Conservation (phyloP, 2,113 vertebrate species). For the Carollia perspicillata region DNA sequence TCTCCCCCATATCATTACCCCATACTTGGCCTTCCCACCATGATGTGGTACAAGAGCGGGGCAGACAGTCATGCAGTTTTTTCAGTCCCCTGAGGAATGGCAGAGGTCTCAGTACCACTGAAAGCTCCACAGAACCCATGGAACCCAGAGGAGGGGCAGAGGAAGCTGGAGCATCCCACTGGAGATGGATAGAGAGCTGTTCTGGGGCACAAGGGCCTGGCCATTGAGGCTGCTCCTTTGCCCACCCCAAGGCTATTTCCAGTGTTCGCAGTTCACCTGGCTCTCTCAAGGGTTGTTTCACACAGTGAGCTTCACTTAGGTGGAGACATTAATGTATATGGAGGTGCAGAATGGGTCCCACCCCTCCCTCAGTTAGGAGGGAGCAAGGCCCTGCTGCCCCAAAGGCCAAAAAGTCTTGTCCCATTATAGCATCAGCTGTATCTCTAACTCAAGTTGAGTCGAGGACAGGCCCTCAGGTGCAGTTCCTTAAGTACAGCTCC, state of each 20-base stretch:
- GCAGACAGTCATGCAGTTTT: fast-evolving
- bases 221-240: too few species aligned
- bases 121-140: background rate
- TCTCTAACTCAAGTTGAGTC: background rate
- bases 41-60: background rate
- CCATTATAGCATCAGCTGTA: background rate
- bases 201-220: background rate
- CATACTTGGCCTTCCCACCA: background rate
- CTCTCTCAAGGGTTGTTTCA: background rate
- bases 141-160: fast-evolving
- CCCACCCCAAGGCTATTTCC: background rate
- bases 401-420: background rate
- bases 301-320: background rate
- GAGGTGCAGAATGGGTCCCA: background rate
- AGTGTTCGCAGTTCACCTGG: background rate
- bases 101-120: background rate
- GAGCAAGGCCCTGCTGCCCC: background rate
- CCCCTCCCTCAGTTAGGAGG: background rate
- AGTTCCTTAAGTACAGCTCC: background rate
- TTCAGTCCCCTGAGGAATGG: background rate
- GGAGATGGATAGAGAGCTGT: background rate
- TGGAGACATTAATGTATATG: background rate
- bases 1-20: fast-evolving
- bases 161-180: too few species aligned
- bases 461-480: background rate